These are phyloP conservation scores for Artemia sinica DNA, from an alignment of 2,888 invertebrate genomes.

Conservation along the genomic window DNA sequence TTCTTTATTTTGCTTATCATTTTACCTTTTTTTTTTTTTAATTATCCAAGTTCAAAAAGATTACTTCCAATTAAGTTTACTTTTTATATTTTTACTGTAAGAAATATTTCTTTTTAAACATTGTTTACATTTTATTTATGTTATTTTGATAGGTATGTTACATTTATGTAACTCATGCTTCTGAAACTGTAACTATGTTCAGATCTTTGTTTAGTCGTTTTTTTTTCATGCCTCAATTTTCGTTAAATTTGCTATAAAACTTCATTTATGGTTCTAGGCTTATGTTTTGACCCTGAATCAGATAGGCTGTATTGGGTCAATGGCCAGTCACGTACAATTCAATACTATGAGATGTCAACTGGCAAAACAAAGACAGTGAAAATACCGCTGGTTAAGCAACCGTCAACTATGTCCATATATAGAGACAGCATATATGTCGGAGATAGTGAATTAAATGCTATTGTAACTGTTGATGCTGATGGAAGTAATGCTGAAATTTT, in stretches of 20 bases:
- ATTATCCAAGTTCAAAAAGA: too few species aligned
- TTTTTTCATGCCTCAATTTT: not conserved
- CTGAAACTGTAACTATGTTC: too few species aligned
- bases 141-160: slow-evolving; percentile 22
- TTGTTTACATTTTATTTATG: slow-evolving; percentile 19
- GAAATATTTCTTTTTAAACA: slow-evolving; percentile 3
- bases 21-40: too few species aligned
- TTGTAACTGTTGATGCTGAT: slow-evolving; percentile 44
- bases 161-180: slow-evolving; percentile 17
- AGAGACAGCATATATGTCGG: slow-evolving; percentile 48
- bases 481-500: slow-evolving; percentile 38
- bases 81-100: slow-evolving; percentile 18
- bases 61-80: too few species aligned
- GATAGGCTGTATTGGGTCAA: slow-evolving; percentile 56
- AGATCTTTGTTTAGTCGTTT: not conserved
- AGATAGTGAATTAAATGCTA: slow-evolving; percentile 43
- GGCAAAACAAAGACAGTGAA: slow-evolving; percentile 29
- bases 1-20: too few species aligned
- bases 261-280: slow-evolving; percentile 34
- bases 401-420: slow-evolving; percentile 49
- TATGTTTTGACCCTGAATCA: slow-evolving; percentile 42
- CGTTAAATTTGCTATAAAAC: slow-evolving; percentile 11
- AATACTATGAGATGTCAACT: slow-evolving; percentile 41
- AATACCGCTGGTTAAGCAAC: slow-evolving; percentile 32
- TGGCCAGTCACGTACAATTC: slow-evolving; percentile 37